Base-by-base conservation (phyloP, 2,797 vertebrate species). In the Lacerta agilis region DNA sequence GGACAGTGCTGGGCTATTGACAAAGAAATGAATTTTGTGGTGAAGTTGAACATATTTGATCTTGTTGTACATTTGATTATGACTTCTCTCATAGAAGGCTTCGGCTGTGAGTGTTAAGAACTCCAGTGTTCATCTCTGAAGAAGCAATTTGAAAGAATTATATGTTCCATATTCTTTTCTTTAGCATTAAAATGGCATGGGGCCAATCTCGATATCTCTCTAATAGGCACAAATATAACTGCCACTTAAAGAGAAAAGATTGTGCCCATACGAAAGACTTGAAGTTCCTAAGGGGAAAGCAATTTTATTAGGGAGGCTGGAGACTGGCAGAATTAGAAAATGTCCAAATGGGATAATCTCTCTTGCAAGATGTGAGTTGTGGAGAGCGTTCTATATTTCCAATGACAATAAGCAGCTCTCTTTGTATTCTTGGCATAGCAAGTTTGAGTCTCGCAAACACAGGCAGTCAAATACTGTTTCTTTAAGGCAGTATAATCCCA, bases 21-120 rank as follows among this genome's bases (percentile, higher is more conserved):
- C 83, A 90, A 86, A 84, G 45, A 91, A 87, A 90, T 94, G 15
- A 90, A 90, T 89, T 94, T 89, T 82, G 73, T 55, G 33, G 75
- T 33, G 2, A 29, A 75, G 45, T 0, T 86, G 55, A 77, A 90
- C n/a, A 71, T 4, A 5, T 5, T 82, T 73, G 49, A 78, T 90
- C 0, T 81, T 2, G 61, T 64, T 45, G 3, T 25, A 80, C 80
- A 20, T 91, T 91, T 80, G 49, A 81, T 88, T 83, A 84, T 71
- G 13, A 0, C 88, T 91, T 91, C 73, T 66, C 82, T 88, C 38
- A 23, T 20, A 38, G 36, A 94, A 90, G 11, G 67, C 85, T 91
- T 89, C 78, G 78, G 3, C 82, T 78, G 72, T 82, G 86, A 20
- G 81, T 86, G 27, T 85, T 78, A 72, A 81, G 13, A 83, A 90